phyloP scores from a whole-genome alignment of 2,797 vertebrate species.

The Rhabdophis nuchalis region DNA sequence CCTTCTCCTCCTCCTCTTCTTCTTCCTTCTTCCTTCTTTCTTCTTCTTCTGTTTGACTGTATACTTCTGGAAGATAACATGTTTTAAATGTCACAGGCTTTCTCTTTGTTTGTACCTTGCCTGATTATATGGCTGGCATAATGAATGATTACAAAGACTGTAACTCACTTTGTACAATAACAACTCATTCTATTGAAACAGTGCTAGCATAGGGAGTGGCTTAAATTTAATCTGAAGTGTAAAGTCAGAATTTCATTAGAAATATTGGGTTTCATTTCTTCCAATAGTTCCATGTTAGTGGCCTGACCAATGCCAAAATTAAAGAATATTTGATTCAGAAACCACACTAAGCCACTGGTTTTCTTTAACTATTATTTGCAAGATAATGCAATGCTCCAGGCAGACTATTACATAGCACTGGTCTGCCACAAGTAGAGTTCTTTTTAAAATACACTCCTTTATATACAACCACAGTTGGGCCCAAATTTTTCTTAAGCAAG shows the following conservation, averaged over 20 bases:
- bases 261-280: background rate
- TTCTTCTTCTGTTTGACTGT: background rate
- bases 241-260: background rate
- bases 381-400: background rate
- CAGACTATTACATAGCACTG: background rate
- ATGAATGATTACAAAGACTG: slow-evolving; percentile 11
- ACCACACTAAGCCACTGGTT: background rate
- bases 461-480: background rate
- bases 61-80: background rate
- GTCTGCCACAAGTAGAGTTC: background rate
- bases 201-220: background rate
- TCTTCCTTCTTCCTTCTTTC: no score
- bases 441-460: background rate
- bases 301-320: background rate
- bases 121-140: background rate
- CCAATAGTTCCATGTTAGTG: background rate
- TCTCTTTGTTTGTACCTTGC: background rate
- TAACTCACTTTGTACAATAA: slow-evolving; percentile 41
- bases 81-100: background rate
- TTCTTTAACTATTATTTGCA: background rate
- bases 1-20: no score
- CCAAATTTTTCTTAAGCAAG: background rate
- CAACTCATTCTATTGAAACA: background rate
- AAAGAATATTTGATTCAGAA: background rate
- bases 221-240: background rate